Conservation (phyloP, 1,140 invertebrate species). For the Drosophila sturtevanti region DNA sequence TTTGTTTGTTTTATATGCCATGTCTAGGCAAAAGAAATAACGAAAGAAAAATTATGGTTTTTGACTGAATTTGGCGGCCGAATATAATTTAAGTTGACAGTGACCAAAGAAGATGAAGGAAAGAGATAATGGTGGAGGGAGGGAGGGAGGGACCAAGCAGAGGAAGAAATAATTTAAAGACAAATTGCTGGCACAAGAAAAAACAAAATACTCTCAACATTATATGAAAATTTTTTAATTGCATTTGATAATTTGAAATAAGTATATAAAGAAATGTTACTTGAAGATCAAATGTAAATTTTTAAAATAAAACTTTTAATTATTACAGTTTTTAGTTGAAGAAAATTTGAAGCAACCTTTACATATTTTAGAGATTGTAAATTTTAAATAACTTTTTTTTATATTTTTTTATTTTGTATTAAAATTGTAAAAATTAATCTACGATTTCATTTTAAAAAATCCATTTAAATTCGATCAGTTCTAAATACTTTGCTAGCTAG, state of each 20-base stretch:
- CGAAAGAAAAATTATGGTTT: slow-evolving; percentile 63
- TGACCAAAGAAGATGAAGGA: slow-evolving; percentile 19
- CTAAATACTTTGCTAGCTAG: no score
- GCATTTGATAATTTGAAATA: neutral
- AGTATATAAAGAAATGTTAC: no score
- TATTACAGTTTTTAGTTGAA: no score
- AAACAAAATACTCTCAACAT: neutral
- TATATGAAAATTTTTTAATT: neutral
- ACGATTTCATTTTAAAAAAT: no score
- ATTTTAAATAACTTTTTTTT: no score
- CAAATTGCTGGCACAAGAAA: neutral
- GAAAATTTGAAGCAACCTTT: no score
- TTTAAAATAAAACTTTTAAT: no score
- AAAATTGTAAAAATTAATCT: no score
- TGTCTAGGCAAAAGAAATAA: slow-evolving; percentile 55
- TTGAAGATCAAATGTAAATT: no score
- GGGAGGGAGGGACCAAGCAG: neutral
- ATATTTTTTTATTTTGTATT: no score
- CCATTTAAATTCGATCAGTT: no score
- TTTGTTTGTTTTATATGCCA: slow-evolving; percentile 74
- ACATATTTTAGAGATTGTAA: no score
- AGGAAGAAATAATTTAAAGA: slow-evolving; percentile 1
- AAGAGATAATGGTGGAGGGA: neutral
- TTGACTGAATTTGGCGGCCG: slow-evolving; percentile 51
- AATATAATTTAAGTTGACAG: slow-evolving; percentile 60